A percentile compares a stretch with the other conserved stretches of the same genome.
Evolutionary conservation across 2,113 vertebrate genomes (phyloP).

Genomic region (Silurus asotus): DNA sequence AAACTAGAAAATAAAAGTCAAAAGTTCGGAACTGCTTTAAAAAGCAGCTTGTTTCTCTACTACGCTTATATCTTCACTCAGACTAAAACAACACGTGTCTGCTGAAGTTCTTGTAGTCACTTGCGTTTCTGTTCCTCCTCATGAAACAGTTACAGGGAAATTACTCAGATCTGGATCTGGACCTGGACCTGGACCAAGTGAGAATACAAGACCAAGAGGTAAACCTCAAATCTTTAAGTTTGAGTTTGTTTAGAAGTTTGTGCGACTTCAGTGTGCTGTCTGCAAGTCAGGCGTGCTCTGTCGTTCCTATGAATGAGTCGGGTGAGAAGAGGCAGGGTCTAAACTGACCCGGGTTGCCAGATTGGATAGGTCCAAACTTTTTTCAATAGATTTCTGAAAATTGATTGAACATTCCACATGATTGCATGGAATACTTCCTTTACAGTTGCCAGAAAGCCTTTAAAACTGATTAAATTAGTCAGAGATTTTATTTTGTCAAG

Average conservation of each 20-base stretch:
- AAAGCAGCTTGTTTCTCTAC: neutral
- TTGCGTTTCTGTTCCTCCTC: neutral
- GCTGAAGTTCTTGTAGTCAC: slow-evolving; percentile 7
- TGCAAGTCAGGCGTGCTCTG: neutral
- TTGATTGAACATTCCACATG: too few species aligned
- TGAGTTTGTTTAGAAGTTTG: neutral
- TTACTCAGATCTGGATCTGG: neutral
- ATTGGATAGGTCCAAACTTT: neutral
- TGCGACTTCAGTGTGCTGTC: neutral
- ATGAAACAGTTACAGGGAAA: neutral
- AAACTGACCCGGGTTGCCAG: slow-evolving; percentile 11
- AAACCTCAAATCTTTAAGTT: neutral
- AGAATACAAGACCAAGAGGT: neutral
- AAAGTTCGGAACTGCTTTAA: neutral
- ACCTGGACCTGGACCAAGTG: neutral
- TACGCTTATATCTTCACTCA: neutral
- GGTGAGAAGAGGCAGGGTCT: neutral
- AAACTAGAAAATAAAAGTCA: neutral
- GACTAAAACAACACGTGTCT: neutral
- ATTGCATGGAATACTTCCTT: neutral
- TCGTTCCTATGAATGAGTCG: slow-evolving; percentile 18
- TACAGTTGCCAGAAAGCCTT: neutral
- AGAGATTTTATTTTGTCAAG: neutral
- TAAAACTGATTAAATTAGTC: neutral
- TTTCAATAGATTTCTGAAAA: neutral